A percentile compares a stretch with the other conserved stretches of the same genome.
Conservation (phyloP, 2,797 vertebrate species). For the Sphenopsis melanotis region DNA sequence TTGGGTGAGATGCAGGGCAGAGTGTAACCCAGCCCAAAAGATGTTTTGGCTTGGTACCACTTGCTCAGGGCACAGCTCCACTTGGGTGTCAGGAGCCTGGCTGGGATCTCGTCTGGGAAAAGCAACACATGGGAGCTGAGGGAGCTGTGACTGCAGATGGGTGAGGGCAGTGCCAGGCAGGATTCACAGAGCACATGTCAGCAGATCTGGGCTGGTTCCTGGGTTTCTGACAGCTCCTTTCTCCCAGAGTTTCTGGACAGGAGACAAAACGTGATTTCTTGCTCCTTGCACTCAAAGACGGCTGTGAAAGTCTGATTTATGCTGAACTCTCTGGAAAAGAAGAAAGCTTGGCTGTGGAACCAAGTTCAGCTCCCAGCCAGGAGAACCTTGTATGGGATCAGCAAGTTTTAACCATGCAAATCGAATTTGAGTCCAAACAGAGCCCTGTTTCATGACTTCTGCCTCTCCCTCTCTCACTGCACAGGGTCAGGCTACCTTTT, state of each 20-base stretch:
- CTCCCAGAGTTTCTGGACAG: constrained; percentile 36
- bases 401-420: constrained; percentile 48
- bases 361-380: constrained; percentile 31
- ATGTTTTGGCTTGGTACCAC: accelerated
- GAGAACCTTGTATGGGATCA: constrained; percentile 38
- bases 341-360: constrained; percentile 40
- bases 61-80: neutral
- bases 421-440: constrained; percentile 4
- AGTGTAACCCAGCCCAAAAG: neutral
- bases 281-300: constrained; percentile 20
- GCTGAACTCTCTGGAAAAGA: constrained; percentile 19
- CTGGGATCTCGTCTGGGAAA: neutral
- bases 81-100: neutral
- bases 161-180: neutral
- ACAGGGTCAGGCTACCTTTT: neutral
- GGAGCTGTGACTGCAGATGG: neutral
- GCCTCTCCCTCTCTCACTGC: neutral
- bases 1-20: neutral
- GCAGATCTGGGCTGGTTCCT: neutral
- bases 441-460: constrained; percentile 20
- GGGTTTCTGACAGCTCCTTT: constrained; percentile 20
- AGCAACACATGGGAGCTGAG: neutral
- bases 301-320: constrained; percentile 64
- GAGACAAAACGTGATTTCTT: constrained; percentile 50
- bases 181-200: neutral